Evolutionary conservation across 2,113 vertebrate genomes (phyloP).

Genomic region (Psammodynastes pulverulentus): DNA sequence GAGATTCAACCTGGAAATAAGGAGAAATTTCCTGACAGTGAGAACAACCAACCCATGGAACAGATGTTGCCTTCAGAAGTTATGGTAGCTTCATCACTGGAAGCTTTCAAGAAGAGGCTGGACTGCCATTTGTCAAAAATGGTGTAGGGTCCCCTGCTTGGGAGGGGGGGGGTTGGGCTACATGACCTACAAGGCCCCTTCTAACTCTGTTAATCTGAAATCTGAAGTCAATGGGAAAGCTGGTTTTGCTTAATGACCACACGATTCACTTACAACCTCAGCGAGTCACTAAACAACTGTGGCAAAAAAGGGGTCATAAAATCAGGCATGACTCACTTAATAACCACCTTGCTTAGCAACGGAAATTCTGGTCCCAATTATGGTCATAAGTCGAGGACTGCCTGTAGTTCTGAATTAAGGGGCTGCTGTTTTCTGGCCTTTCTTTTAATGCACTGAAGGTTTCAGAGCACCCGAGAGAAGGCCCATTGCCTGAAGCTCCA

Average conservation of each 20-base stretch:
- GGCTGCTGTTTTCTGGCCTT: not conserved
- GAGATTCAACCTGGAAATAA: too few relatives aligned
- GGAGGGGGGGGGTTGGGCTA: too few relatives aligned
- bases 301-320: not conserved
- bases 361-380: not conserved
- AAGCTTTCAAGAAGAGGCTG: too few relatives aligned
- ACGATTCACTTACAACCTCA: not conserved
- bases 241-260: not conserved
- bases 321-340: not conserved
- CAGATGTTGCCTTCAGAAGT: too few relatives aligned
- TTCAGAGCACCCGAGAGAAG: not conserved
- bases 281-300: not conserved
- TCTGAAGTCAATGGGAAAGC: not conserved
- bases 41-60: too few relatives aligned
- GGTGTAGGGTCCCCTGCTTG: too few relatives aligned
- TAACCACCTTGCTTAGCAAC: not conserved
- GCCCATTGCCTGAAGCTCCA: not conserved
- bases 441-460: not conserved
- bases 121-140: too few relatives aligned
- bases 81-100: too few relatives aligned
- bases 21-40: too few relatives aligned
- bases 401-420: not conserved
- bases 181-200: too few relatives aligned
- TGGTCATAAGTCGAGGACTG: not conserved
- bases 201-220: too few relatives aligned